These are phyloP conservation scores for Agrenia bidenticulata DNA, from an alignment of 2,888 invertebrate species.

Conservation along the genomic window DNA sequence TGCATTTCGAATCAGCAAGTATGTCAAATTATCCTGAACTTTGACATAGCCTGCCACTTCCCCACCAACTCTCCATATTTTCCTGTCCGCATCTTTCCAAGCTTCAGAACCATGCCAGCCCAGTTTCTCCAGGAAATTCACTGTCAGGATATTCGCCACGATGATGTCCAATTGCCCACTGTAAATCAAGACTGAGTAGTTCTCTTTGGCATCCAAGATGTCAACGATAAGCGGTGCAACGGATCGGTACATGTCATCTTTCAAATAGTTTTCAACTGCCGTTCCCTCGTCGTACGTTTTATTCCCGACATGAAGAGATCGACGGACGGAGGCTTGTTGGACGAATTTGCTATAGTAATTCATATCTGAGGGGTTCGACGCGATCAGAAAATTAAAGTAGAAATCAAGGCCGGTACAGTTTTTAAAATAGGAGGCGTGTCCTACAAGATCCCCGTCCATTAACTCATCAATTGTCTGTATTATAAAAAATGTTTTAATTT, in stretches of 20 bases:
- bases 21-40: slow-evolving; percentile 69
- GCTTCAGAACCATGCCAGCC: slow-evolving; percentile 67
- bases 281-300: slow-evolving; percentile 65
- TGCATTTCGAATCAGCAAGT: slow-evolving; percentile 73
- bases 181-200: slow-evolving; percentile 76
- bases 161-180: slow-evolving; percentile 90
- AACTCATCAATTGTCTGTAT: slow-evolving; percentile 65
- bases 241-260: slow-evolving; percentile 69
- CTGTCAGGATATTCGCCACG: slow-evolving; percentile 81
- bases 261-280: slow-evolving; percentile 70
- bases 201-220: slow-evolving; percentile 60
- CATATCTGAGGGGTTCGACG: slow-evolving; percentile 61
- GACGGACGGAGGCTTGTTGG: slow-evolving; percentile 64
- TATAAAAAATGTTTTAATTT: slow-evolving; percentile 12
- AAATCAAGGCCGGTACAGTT: slow-evolving; percentile 75
- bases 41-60: slow-evolving; percentile 76
- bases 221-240: slow-evolving; percentile 65
- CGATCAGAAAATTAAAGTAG: slow-evolving; percentile 72
- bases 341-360: slow-evolving; percentile 64
- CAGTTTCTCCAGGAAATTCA: slow-evolving; percentile 72
- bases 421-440: slow-evolving; percentile 64
- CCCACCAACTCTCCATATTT: slow-evolving; percentile 67
- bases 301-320: slow-evolving; percentile 82
- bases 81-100: slow-evolving; percentile 68
- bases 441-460: slow-evolving; percentile 67